Conservation (phyloP, 23 tunicate genomes). For the Styela plicata region DNA sequence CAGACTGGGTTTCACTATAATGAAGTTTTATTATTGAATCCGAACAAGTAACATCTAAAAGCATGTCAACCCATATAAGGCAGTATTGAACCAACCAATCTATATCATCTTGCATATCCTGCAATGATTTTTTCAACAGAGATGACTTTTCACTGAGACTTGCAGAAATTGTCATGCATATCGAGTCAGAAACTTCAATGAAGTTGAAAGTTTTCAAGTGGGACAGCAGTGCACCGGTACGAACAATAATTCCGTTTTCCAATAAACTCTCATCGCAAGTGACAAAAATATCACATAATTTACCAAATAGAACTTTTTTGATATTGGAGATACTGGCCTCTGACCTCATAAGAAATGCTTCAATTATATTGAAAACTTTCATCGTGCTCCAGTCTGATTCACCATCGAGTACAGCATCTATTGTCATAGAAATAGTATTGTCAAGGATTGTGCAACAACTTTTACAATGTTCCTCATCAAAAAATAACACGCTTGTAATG, state of each 20-base stretch:
- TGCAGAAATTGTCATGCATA: background rate
- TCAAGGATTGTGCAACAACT: background rate
- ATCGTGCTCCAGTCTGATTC: background rate
- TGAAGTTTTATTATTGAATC: background rate
- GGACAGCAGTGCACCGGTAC: background rate
- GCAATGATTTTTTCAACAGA: background rate
- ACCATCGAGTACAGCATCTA: background rate
- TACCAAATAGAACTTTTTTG: background rate
- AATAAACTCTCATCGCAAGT: background rate
- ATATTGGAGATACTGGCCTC: background rate
- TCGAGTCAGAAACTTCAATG: background rate
- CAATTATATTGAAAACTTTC: background rate
- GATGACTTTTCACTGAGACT: background rate
- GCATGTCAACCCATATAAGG: slow-evolving; percentile 6
- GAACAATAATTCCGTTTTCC: background rate
- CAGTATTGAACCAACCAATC: slow-evolving; percentile 6
- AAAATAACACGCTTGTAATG: background rate
- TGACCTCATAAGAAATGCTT: background rate
- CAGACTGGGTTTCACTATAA: background rate
- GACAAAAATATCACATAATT: background rate
- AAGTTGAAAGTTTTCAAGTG: background rate
- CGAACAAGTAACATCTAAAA: background rate
- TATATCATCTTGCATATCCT: background rate
- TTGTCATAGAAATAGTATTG: background rate
- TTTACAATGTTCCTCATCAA: background rate